Conservation (phyloP, 1,140 invertebrate genomes). For the Maconellicoccus hirsutus region DNA sequence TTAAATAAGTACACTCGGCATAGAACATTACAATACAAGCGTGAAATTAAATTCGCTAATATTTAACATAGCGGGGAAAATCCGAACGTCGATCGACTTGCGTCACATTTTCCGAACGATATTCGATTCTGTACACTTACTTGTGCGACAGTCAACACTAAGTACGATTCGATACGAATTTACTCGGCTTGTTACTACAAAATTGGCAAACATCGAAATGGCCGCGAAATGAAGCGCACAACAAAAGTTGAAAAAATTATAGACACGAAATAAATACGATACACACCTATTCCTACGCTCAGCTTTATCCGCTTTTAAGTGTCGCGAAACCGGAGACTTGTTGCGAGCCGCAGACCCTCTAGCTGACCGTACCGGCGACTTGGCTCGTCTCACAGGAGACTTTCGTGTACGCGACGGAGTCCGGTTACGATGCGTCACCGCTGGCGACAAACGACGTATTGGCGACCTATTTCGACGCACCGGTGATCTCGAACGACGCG, state of each 20-base stretch:
- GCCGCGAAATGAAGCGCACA: not conserved
- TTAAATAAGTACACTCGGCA: not conserved
- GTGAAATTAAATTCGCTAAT: too few relatives aligned
- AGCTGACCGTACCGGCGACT: not conserved
- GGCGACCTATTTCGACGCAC: not conserved
- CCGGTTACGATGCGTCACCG: not conserved
- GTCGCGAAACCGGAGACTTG: not conserved
- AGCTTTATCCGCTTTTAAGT: constrained; percentile 11
- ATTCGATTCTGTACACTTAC: not conserved
- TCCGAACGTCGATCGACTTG: too few relatives aligned
- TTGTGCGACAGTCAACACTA: not conserved
- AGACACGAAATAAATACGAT: not conserved
- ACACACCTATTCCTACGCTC: constrained; percentile 6
- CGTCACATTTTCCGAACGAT: not conserved
- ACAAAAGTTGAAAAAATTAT: not conserved
- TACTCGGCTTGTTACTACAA: not conserved
- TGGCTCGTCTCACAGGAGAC: not conserved
- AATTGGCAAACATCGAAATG: not conserved
- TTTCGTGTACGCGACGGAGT: not conserved
- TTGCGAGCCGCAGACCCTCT: not conserved
- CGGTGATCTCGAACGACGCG: constrained; percentile 1
- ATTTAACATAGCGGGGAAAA: too few relatives aligned
- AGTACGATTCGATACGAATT: not conserved
- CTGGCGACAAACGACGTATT: not conserved
- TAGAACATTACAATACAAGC: not conserved